These are phyloP conservation scores for Bolborhynchus lineola DNA, from an alignment of 2,113 vertebrate species.

Conservation along the genomic window DNA sequence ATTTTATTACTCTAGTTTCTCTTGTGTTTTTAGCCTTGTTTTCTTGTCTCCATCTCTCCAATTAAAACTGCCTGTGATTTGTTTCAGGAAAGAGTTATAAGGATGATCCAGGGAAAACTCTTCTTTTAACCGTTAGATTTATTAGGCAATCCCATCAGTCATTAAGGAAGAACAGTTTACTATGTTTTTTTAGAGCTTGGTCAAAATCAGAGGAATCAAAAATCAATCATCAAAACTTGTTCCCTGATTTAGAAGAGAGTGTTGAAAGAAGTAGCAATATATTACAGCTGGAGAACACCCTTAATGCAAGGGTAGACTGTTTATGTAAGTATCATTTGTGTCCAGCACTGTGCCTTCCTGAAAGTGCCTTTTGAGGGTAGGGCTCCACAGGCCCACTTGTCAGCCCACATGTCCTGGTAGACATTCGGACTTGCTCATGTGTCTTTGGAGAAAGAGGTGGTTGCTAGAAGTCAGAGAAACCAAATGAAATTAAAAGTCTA, in stretches of 20 bases:
- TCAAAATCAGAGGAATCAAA: not conserved
- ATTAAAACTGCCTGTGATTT: not conserved
- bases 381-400: not conserved
- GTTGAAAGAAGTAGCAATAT: not conserved
- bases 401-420: not conserved
- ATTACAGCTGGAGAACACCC: not conserved
- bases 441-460: not conserved
- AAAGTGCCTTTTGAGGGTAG: not conserved
- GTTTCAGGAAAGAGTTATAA: not conserved
- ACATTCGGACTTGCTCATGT: not conserved
- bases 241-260: not conserved
- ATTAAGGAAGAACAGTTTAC: not conserved
- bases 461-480: not conserved
- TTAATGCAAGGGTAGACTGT: rapidly evolving
- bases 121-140: not conserved
- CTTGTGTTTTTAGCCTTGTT: not conserved
- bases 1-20: not conserved
- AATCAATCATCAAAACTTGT: not conserved
- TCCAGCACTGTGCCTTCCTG: not conserved
- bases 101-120: not conserved
- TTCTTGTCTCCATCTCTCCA: not conserved
- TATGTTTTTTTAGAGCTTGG: not conserved
- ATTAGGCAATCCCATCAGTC: not conserved
- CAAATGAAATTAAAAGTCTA: not conserved
- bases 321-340: not conserved